Conservation (phyloP, 2,888 invertebrate genomes). For the Sisyra nigra region DNA sequence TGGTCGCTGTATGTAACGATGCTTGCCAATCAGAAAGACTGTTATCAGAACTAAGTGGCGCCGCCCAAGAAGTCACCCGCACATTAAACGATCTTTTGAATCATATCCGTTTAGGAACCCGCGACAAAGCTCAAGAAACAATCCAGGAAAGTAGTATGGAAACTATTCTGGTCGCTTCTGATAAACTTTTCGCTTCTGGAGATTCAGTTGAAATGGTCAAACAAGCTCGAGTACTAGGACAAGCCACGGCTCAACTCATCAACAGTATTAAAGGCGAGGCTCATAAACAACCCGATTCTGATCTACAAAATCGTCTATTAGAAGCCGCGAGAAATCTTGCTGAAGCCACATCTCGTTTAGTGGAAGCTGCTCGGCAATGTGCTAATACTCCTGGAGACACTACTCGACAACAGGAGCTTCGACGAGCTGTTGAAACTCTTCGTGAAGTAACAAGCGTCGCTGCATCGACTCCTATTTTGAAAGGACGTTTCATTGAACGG, state of each 20-base stretch:
- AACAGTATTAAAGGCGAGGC: slow-evolving; percentile 93
- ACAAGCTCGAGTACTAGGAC: slow-evolving; percentile 79
- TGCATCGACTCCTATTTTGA: slow-evolving; percentile 55
- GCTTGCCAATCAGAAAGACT: slow-evolving; percentile 48
- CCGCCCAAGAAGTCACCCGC: slow-evolving; percentile 76
- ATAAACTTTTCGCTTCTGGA: slow-evolving; percentile 68
- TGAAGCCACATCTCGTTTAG: slow-evolving; percentile 93
- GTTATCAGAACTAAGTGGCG: slow-evolving; percentile 59
- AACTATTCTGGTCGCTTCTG: slow-evolving; percentile 77
- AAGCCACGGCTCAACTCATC: slow-evolving; percentile 87
- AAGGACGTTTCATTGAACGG: slow-evolving; percentile 52
- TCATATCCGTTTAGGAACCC: slow-evolving; percentile 60
- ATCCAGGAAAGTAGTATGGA: slow-evolving; percentile 72
- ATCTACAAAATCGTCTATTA: slow-evolving; percentile 73
- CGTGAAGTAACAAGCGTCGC: slow-evolving; percentile 79
- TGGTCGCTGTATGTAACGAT: slow-evolving; percentile 69
- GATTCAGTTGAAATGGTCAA: slow-evolving; percentile 89
- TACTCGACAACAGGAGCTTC: slow-evolving; percentile 66
- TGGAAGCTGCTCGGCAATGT: slow-evolving; percentile 89
- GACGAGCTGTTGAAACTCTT: slow-evolving; percentile 85
- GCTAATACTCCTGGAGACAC: slow-evolving; percentile 72
- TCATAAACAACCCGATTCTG: slow-evolving; percentile 70
- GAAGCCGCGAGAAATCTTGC: slow-evolving; percentile 91
- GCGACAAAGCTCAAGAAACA: slow-evolving; percentile 43
- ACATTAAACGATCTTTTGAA: slow-evolving; percentile 79